Percentiles rank a stretch among this genome's conserved stretches.
Evolutionary conservation across 2,888 invertebrate species (phyloP).

Genomic region (Cryptocheilus praepositus): DNA sequence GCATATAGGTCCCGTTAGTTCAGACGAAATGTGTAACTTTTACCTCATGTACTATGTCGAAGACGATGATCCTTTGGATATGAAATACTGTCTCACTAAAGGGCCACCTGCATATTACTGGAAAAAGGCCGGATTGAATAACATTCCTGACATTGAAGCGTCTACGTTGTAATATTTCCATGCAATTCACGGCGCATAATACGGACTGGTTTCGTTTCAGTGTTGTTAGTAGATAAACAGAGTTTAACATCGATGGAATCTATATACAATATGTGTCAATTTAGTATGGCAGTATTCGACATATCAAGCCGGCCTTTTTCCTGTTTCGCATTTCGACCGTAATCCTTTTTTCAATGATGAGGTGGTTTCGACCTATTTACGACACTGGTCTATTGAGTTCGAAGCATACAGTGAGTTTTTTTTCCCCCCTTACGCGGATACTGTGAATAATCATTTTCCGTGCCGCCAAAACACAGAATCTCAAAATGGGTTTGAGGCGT

Average conservation of each 20-base stretch:
- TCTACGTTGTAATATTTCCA: slow-evolving; percentile 75
- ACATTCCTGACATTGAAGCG: slow-evolving; percentile 86
- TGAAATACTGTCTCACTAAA: slow-evolving; percentile 88
- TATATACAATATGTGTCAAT: too few species aligned
- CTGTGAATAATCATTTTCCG: too few species aligned
- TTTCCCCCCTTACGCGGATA: too few species aligned
- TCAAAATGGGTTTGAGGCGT: too few species aligned
- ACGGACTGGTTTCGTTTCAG: background rate
- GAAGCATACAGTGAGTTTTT: too few species aligned
- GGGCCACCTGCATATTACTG: slow-evolving; percentile 93
- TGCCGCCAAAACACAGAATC: too few species aligned
- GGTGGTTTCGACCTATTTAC: too few species aligned
- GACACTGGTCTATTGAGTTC: too few species aligned
- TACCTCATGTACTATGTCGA: slow-evolving; percentile 96
- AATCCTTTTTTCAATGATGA: too few species aligned
- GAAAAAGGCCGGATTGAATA: slow-evolving; percentile 81
- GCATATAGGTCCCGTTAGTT: slow-evolving; percentile 86
- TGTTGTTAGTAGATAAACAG: slow-evolving; percentile 16
- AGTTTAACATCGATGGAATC: slow-evolving; percentile 13
- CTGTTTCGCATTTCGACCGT: too few species aligned
- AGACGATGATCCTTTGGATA: slow-evolving; percentile 82
- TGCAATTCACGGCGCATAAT: background rate
- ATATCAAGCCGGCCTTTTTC: too few species aligned
- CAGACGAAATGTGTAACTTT: slow-evolving; percentile 97
- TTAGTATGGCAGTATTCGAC: too few species aligned